These are phyloP conservation scores for Formica exsecta DNA, from an alignment of 1,140 invertebrate genomes.

Conservation along the genomic window DNA sequence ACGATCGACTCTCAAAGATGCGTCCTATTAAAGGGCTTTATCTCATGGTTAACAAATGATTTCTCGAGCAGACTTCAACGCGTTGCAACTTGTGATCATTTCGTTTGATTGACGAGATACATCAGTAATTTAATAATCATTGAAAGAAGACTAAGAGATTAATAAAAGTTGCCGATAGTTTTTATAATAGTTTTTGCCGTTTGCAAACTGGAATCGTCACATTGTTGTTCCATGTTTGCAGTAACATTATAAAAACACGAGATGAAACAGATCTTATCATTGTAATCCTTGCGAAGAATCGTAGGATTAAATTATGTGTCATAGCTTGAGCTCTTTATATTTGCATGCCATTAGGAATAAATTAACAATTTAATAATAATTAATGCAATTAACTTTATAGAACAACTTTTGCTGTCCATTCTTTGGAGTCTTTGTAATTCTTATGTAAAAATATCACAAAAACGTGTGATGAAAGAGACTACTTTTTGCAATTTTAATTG, in stretches of 20 bases:
- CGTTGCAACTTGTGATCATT: neutral
- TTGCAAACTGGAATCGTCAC: no score
- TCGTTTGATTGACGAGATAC: neutral
- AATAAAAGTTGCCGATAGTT: neutral
- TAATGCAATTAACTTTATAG: neutral
- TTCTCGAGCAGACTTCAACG: neutral
- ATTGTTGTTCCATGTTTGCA: conserved; percentile 15
- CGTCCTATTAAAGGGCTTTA: conserved; percentile 30
- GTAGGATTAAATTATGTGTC: conserved; percentile 47
- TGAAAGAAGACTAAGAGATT: conserved; percentile 4
- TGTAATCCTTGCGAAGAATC: conserved; percentile 61
- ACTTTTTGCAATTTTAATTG: conserved; percentile 57
- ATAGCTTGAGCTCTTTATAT: conserved; percentile 10
- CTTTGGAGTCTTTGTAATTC: neutral
- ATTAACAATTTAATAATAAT: conserved; percentile 25
- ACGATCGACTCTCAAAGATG: neutral
- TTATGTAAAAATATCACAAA: conserved; percentile 32
- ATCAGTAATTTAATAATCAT: conserved; percentile 45
- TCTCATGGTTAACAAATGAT: conserved; percentile 1
- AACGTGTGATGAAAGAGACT: conserved; percentile 55
- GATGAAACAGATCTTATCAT: conserved; percentile 52
- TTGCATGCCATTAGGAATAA: conserved; percentile 11
- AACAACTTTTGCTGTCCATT: neutral
- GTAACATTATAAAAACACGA: conserved; percentile 50
- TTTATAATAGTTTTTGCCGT: conserved; percentile 9